These are phyloP conservation scores for Tiliacea citrago DNA, from an alignment of 2,888 invertebrate species.

Conservation along the genomic window DNA sequence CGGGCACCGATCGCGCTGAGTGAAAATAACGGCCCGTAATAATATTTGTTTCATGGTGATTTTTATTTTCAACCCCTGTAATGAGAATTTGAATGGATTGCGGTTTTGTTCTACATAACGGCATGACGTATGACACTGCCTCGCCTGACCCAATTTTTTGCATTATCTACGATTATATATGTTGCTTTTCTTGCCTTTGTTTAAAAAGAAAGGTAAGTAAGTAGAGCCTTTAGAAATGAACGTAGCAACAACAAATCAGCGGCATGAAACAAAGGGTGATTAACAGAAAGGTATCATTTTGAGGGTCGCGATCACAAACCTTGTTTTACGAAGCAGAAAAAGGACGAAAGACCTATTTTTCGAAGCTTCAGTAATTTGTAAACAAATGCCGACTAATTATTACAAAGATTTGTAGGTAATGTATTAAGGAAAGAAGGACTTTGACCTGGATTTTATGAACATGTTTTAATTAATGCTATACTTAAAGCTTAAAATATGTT, in stretches of 20 bases:
- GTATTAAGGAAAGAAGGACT: constrained; percentile 13
- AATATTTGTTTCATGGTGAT: constrained; percentile 74
- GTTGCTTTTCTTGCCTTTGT: constrained; percentile 27
- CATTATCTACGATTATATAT: not conserved
- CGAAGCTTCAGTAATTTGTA: constrained; percentile 59
- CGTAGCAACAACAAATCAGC: constrained; percentile 60
- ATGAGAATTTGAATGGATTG: constrained; percentile 63
- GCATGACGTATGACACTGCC: constrained; percentile 20
- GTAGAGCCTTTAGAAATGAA: constrained; percentile 45
- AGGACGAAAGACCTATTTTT: constrained; percentile 53
- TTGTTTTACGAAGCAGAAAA: constrained; percentile 64
- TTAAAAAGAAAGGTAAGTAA: constrained; percentile 26
- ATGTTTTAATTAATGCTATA: not conserved
- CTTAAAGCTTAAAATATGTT: not conserved
- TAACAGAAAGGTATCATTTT: constrained; percentile 62
- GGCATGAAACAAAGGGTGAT: constrained; percentile 61
- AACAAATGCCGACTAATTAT: constrained; percentile 56
- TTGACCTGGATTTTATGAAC: constrained; percentile 11
- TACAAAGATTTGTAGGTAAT: constrained; percentile 37
- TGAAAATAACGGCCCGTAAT: constrained; percentile 74
- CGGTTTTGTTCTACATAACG: constrained; percentile 33
- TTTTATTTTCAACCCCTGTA: constrained; percentile 66
- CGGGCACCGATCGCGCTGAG: constrained; percentile 69
- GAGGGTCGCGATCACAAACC: constrained; percentile 48
- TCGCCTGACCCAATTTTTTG: constrained; percentile 21